A percentile compares a stretch with the other conserved stretches of the same genome.
phyloP scores from a whole-genome alignment of 2,888 invertebrate genomes.

The Malthinus flaveolus region DNA sequence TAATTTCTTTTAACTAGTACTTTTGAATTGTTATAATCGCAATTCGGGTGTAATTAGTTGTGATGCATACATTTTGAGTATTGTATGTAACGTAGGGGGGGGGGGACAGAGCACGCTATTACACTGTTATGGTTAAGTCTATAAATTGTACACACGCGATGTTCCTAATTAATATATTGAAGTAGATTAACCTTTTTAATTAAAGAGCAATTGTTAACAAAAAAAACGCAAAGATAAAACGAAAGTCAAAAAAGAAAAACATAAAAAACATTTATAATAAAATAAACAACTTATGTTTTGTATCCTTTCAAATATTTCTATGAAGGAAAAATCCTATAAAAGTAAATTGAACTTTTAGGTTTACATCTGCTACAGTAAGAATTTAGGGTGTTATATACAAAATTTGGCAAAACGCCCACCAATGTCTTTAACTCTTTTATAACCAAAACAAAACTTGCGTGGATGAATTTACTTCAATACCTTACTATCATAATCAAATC shows the following conservation, averaged over 20 bases:
- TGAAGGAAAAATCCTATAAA: conserved; percentile 18
- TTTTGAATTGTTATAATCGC: neutral
- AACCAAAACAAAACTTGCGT: neutral
- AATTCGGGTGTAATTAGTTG: neutral
- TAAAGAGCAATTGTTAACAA: conserved; percentile 7
- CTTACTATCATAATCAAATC: conserved; percentile 6
- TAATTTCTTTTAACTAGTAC: neutral
- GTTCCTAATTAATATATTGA: conserved; percentile 15
- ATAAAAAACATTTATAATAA: conserved; percentile 14
- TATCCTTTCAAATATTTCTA: conserved; percentile 3
- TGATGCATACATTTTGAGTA: too few relatives aligned
- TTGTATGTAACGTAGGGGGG: too few relatives aligned
- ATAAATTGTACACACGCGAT: conserved; percentile 11
- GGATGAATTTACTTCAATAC: conserved; percentile 3
- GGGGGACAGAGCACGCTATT: conserved; percentile 8
- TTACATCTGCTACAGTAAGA: conserved; percentile 22
- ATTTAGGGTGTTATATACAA: conserved; percentile 11
- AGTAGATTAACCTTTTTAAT: conserved; percentile 15
- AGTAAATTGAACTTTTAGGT: conserved; percentile 25
- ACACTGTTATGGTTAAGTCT: neutral
- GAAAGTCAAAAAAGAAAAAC: neutral
- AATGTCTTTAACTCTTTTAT: conserved; percentile 14
- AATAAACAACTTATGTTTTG: conserved; percentile 15
- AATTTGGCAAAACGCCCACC: conserved; percentile 21
- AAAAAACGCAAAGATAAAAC: conserved; percentile 8